Percentiles rank a stretch among this genome's conserved stretches.
These are phyloP conservation scores for Apostichopus leukothele DNA, from an alignment of 53 echinoderm and acorn worm genomes.

Conservation along the genomic window DNA sequence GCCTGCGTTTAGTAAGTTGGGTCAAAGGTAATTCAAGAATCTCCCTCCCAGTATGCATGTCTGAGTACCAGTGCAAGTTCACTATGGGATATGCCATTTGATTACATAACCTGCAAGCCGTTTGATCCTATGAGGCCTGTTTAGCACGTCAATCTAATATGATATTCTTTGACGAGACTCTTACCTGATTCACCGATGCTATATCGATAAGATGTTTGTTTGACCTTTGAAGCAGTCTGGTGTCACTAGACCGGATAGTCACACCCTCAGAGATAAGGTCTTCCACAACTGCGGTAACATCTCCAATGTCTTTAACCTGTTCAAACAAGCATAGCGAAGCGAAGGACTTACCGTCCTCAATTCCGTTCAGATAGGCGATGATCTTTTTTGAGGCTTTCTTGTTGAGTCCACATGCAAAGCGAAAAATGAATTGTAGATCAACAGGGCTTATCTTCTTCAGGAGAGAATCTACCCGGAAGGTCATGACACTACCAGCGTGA, in stretches of 20 bases:
- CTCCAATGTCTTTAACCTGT: neutral
- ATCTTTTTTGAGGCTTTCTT: neutral
- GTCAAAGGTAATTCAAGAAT: too few species aligned
- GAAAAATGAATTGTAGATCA: neutral
- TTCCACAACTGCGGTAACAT: neutral
- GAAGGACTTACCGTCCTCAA: neutral
- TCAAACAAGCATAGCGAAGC: neutral
- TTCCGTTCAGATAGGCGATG: neutral
- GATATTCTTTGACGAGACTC: neutral
- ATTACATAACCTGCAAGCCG: too few species aligned
- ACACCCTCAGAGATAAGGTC: neutral
- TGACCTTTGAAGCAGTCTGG: neutral
- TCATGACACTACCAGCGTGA: neutral
- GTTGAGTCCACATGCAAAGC: neutral
- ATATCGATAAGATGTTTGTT: neutral
- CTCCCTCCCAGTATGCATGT: too few species aligned
- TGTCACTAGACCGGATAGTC: neutral
- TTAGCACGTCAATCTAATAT: too few species aligned
- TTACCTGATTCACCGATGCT: neutral
- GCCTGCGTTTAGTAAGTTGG: too few species aligned
- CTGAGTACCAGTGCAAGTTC: too few species aligned
- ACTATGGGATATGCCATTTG: too few species aligned
- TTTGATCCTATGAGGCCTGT: too few species aligned
- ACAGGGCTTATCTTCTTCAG: neutral
- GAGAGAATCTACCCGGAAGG: neutral